Conservation (phyloP, 2,797 vertebrate genomes). For the Gymnothorax reevesii region DNA sequence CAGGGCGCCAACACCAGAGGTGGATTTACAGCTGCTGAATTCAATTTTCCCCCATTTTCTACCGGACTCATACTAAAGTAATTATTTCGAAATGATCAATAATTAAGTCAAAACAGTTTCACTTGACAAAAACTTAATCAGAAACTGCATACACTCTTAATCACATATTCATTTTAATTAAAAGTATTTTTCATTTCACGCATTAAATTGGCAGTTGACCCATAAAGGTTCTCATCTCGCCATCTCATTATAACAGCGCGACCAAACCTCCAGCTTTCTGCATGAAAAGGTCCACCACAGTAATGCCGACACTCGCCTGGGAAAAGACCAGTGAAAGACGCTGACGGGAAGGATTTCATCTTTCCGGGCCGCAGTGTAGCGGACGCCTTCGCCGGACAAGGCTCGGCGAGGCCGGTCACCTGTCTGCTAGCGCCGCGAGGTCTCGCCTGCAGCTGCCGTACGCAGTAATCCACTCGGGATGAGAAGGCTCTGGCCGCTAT, state of each 20-base stretch:
- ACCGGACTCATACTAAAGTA: neutral
- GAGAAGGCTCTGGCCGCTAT: conserved; percentile 42
- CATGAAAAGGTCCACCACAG: neutral
- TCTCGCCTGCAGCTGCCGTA: neutral
- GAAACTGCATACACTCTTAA: neutral
- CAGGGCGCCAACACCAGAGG: neutral
- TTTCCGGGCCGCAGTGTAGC: neutral
- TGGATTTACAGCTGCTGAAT: neutral
- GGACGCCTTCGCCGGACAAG: no score
- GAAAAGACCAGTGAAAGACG: neutral
- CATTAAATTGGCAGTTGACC: no score
- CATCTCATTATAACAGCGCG: neutral
- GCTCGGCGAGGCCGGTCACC: neutral
- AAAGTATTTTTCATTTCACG: neutral
- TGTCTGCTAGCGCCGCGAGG: no score
- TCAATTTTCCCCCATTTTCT: neutral
- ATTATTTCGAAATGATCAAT: no score
- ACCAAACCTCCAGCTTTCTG: neutral
- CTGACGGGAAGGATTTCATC: neutral
- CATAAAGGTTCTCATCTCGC: neutral
- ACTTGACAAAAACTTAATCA: neutral
- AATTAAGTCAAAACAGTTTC: neutral
- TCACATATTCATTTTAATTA: neutral
- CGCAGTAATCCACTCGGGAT: conserved; percentile 24
- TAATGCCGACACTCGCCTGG: neutral